Evolutionary conservation across 1,140 invertebrate species (phyloP).

Genomic region (Probaryconus sp.): DNA sequence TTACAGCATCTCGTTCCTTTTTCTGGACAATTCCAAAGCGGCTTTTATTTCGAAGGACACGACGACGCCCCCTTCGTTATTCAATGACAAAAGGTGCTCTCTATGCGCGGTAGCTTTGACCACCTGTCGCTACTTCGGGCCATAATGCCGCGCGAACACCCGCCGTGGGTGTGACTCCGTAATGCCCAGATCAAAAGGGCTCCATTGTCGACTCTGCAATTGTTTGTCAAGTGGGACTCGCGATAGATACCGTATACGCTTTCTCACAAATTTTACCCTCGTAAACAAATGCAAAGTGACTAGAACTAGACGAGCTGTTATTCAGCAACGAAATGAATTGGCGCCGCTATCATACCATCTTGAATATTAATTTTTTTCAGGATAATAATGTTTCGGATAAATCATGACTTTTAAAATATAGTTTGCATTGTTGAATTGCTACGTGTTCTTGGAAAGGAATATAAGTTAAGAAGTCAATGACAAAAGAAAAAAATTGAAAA

Average conservation of each 20-base stretch:
- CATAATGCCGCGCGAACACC: constrained; percentile 45
- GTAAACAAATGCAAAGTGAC: constrained; percentile 42
- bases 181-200: constrained; percentile 60
- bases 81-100: constrained; percentile 58
- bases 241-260: constrained; percentile 24
- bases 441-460: no score
- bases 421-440: no score
- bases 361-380: constrained; percentile 32
- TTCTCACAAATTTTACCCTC: constrained; percentile 50
- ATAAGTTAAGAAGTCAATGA: constrained; percentile 28
- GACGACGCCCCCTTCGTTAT: constrained; percentile 53
- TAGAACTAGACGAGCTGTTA: constrained; percentile 7
- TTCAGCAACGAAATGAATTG: constrained; percentile 16
- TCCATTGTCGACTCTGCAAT: constrained; percentile 52
- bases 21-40: constrained; percentile 16
- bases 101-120: constrained; percentile 66
- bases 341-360: constrained; percentile 31
- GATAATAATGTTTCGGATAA: constrained; percentile 22
- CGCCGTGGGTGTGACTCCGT: constrained; percentile 61
- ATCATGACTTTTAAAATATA: no score
- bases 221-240: constrained; percentile 53
- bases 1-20: constrained; percentile 20
- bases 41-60: constrained; percentile 46
- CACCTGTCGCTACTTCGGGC: constrained; percentile 67
- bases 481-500: no score